These are phyloP conservation scores for Coptodon rendalli DNA, from an alignment of 2,113 vertebrate genomes.

Conservation along the genomic window DNA sequence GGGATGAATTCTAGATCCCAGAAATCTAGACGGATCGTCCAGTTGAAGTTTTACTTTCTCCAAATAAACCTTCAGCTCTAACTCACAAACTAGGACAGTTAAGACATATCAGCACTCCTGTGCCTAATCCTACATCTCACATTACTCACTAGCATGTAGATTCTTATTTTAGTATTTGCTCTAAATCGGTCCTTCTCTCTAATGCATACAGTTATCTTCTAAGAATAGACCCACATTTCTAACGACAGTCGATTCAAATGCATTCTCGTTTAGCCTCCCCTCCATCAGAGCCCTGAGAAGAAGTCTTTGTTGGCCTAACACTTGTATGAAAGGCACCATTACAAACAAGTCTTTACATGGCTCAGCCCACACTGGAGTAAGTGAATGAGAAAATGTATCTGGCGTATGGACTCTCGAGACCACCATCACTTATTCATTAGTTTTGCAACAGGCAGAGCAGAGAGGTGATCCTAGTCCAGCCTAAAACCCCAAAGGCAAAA, in stretches of 20 bases:
- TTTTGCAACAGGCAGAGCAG: neutral
- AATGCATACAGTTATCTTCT: neutral
- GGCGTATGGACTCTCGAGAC: neutral
- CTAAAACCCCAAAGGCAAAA: neutral
- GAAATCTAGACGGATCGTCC: neutral
- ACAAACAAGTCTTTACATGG: conserved; percentile 20
- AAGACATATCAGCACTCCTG: neutral
- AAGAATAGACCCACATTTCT: neutral
- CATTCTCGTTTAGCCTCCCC: neutral
- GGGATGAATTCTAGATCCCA: neutral
- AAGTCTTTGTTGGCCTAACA: neutral
- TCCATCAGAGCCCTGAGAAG: neutral
- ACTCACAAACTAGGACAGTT: neutral
- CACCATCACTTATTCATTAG: conserved; percentile 6
- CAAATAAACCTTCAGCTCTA: neutral
- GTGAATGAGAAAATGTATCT: conserved; percentile 19
- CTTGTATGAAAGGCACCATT: conserved; percentile 2
- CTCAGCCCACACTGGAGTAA: conserved; percentile 13
- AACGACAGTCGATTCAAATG: neutral
- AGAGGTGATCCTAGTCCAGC: conserved; percentile 12
- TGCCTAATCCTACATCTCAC: neutral
- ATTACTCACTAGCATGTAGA: neutral
- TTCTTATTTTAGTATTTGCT: neutral
- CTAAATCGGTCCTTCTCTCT: neutral
- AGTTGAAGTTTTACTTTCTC: neutral